Evolutionary conservation across 2,888 invertebrate genomes (phyloP).

Genomic region (Plagodis dolabraria): DNA sequence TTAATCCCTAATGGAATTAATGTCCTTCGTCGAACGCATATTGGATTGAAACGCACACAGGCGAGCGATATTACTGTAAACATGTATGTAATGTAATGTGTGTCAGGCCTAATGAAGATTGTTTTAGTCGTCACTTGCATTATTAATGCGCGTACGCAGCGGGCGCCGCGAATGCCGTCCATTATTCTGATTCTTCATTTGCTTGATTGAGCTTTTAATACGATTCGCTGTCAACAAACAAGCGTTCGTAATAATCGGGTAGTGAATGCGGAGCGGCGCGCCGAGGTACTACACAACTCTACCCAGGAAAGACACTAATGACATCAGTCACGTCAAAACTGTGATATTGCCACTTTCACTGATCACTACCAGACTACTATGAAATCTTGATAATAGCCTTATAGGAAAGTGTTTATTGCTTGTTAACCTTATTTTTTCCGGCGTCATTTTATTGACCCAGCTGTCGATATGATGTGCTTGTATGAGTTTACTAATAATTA

Average conservation of each 20-base stretch:
- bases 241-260: slow-evolving; percentile 75
- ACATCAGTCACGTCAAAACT: slow-evolving; percentile 72
- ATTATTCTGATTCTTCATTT: slow-evolving; percentile 85
- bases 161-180: slow-evolving; percentile 68
- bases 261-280: slow-evolving; percentile 44
- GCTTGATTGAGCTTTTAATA: slow-evolving; percentile 85
- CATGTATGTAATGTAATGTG: slow-evolving; percentile 75
- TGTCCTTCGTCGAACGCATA: slow-evolving; percentile 48
- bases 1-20: slow-evolving; percentile 60
- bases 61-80: slow-evolving; percentile 48
- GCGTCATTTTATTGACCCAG: slow-evolving; percentile 14
- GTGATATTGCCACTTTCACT: slow-evolving; percentile 65
- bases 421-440: slow-evolving; percentile 28
- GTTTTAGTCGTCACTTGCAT: slow-evolving; percentile 78
- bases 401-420: slow-evolving; percentile 41
- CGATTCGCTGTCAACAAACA: slow-evolving; percentile 77
- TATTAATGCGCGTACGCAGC: slow-evolving; percentile 84
- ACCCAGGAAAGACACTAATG: slow-evolving; percentile 63
- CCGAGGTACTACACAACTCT: slow-evolving; percentile 58
- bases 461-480: slow-evolving; percentile 10
- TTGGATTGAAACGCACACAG: slow-evolving; percentile 52
- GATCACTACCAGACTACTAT: slow-evolving; percentile 47
- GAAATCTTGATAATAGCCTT: slow-evolving; percentile 48
- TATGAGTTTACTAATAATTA: slow-evolving; percentile 10
- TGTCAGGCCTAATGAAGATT: slow-evolving; percentile 81